Base-by-base conservation (phyloP, 1,140 invertebrate genomes). In the Nasonia vitripennis region DNA sequence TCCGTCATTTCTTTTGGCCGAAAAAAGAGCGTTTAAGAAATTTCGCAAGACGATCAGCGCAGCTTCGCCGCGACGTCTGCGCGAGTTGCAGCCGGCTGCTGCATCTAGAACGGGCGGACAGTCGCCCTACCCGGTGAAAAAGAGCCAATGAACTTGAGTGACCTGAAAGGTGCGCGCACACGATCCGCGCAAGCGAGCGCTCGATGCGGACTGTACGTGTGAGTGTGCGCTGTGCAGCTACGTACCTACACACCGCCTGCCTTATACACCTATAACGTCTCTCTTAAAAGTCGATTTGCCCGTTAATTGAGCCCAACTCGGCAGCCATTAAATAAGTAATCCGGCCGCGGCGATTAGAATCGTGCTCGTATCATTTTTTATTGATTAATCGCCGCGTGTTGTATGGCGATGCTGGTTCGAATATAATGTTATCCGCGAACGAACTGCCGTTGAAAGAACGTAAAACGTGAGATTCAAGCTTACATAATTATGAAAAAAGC, bases 111-210 rank as follows among this genome's bases (percentile, higher is more conserved):
- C 51, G 23, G 51, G 62, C 73, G 68, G 77, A 86, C 75, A 75
- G 82, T 87, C 86, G 87, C 85, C 23, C n/a, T n/a, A n/a, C 27
- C 82, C 81, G 78, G 88, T 77, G 89, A 88, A 90, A 91, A 91
- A 91, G 89, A 91, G 90, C 88, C 90, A 91, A 91, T 90, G 91
- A 92, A 92, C 91, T 92, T 91, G 89, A 89, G 88, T 91, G 91
- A 92, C 91, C 91, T 87, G 86, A 88, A 87, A 89, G 88, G 84
- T 87, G 88, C 85, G 83, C 86, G 81, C 81, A 27, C 14, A 70
- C 78, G 67, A 37, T 81, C 80, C 55, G 55, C 55, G 55, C 55
- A 62, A 62, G 55, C 17, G 55, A 62, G 20, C 82, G 71, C 87
- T 84, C 51, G 51, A 81, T 82, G 87, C 81, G 73, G 71, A 74